phyloP scores from a whole-genome alignment of 2,888 invertebrate species.

The Scrobipalpa atriplicella region DNA sequence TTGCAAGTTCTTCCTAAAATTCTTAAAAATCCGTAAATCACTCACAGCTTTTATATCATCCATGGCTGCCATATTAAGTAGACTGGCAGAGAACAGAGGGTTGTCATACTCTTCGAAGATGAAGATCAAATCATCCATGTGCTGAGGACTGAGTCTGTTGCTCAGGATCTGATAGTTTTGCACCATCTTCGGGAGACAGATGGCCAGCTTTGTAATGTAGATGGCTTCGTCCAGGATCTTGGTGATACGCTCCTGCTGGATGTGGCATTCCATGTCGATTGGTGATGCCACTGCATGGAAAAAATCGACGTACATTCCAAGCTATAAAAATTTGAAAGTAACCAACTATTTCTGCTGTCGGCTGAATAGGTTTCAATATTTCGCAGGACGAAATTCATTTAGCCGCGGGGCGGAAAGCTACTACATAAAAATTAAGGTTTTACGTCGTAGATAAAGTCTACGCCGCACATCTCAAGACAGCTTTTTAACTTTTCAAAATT shows the following conservation, averaged over 20 bases:
- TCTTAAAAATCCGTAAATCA: too few relatives aligned
- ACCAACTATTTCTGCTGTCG: too few relatives aligned
- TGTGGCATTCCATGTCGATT: conserved; percentile 78
- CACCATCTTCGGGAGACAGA: conserved; percentile 65
- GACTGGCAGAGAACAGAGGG: conserved; percentile 63
- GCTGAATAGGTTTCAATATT: too few relatives aligned
- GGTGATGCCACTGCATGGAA: conserved; percentile 67
- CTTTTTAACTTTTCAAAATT: too few relatives aligned
- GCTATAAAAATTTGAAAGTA: too few relatives aligned
- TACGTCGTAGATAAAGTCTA: neutral
- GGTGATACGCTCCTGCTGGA: conserved; percentile 80
- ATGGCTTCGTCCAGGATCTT: conserved; percentile 77
- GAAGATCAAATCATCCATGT: conserved; percentile 69
- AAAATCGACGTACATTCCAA: too few relatives aligned
- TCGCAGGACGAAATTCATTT: too few relatives aligned
- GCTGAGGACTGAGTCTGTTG: conserved; percentile 52
- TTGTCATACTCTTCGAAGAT: conserved; percentile 77
- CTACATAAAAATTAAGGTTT: neutral
- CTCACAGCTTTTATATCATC: conserved; percentile 69
- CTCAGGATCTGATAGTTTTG: conserved; percentile 62
- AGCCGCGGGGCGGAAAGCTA: too few relatives aligned
- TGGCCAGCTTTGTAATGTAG: conserved; percentile 71
- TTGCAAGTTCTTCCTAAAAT: too few relatives aligned
- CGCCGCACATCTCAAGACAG: neutral
- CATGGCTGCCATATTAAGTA: conserved; percentile 65